These are phyloP conservation scores for Papilio gigon DNA, from an alignment of 2,888 invertebrate species.

Conservation along the genomic window DNA sequence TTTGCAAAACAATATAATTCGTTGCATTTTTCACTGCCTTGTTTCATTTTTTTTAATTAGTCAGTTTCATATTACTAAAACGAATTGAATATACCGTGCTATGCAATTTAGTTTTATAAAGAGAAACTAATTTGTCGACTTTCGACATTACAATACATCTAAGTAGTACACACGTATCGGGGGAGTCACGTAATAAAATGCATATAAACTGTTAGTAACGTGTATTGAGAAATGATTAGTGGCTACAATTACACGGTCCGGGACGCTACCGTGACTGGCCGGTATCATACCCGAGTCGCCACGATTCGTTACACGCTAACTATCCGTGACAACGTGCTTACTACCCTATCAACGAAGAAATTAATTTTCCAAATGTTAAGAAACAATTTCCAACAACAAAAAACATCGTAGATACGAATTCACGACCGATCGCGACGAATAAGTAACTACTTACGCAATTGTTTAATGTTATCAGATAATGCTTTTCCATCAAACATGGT, in stretches of 20 bases:
- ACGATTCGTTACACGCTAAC: conserved; percentile 36
- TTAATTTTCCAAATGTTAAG: conserved; percentile 4
- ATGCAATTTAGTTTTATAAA: conserved; percentile 7
- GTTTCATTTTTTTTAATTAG: no score
- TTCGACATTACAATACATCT: conserved; percentile 6
- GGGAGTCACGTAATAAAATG: conserved; percentile 34
- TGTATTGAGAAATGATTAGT: conserved; percentile 34
- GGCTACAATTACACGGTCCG: conserved; percentile 35
- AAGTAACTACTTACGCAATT: neutral
- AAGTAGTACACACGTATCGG: conserved; percentile 14
- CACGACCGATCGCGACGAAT: neutral
- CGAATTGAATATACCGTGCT: neutral
- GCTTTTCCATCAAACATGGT: neutral
- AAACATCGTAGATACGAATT: neutral
- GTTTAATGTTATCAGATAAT: neutral
- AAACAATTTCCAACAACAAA: neutral
- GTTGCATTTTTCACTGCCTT: neutral
- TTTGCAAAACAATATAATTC: neutral
- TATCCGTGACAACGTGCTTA: conserved; percentile 23
- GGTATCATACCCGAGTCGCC: conserved; percentile 2
- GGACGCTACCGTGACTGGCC: conserved; percentile 31
- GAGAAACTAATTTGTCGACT: conserved; percentile 23
- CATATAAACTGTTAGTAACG: conserved; percentile 29
- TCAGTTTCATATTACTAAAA: neutral
- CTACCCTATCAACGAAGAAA: conserved; percentile 9